Conservation (phyloP, 1,140 invertebrate genomes). For the Drosophila malerkotliana region DNA sequence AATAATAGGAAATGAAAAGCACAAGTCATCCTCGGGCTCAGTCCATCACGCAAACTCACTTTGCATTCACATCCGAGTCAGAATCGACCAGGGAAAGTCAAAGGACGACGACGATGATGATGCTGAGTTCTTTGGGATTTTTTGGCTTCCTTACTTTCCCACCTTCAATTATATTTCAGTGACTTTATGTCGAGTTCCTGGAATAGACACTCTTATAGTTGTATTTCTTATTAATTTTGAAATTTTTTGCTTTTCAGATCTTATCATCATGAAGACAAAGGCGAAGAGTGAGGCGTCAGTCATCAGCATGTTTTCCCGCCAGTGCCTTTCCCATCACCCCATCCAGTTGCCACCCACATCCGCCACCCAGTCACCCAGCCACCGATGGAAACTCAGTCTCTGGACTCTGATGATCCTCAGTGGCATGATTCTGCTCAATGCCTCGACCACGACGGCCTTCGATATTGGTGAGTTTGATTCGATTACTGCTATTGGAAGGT, state of each 20-base stretch:
- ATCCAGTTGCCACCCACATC: conserved; percentile 33
- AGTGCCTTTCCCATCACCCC: conserved; percentile 78
- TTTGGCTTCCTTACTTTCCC: conserved; percentile 30
- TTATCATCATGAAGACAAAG: conserved; percentile 38
- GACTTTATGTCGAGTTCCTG: conserved; percentile 20
- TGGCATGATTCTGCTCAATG: conserved; percentile 66
- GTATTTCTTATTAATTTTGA: background rate
- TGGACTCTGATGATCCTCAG: conserved; percentile 69
- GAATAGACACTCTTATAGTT: background rate
- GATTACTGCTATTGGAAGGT: conserved; percentile 23
- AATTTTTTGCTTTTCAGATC: conserved; percentile 49
- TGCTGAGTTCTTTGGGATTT: conserved; percentile 21
- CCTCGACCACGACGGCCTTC: conserved; percentile 63
- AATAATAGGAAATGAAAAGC: conserved; percentile 82
- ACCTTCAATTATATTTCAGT: conserved; percentile 46
- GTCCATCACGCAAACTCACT: conserved; percentile 74
- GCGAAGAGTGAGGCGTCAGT: conserved; percentile 45
- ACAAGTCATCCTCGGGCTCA: conserved; percentile 65
- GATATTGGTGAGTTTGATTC: conserved; percentile 74
- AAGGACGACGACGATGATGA: conserved; percentile 19
- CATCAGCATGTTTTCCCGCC: conserved; percentile 72
- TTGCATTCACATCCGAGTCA: conserved; percentile 68
- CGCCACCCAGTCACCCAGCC: conserved; percentile 17
- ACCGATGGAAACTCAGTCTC: conserved; percentile 61
- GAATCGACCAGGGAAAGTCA: conserved; percentile 38